Percentiles rank a stretch among this genome's conserved stretches.
These are phyloP conservation scores for Ameiurus melas DNA, from an alignment of 2,113 vertebrate species.

Conservation along the genomic window DNA sequence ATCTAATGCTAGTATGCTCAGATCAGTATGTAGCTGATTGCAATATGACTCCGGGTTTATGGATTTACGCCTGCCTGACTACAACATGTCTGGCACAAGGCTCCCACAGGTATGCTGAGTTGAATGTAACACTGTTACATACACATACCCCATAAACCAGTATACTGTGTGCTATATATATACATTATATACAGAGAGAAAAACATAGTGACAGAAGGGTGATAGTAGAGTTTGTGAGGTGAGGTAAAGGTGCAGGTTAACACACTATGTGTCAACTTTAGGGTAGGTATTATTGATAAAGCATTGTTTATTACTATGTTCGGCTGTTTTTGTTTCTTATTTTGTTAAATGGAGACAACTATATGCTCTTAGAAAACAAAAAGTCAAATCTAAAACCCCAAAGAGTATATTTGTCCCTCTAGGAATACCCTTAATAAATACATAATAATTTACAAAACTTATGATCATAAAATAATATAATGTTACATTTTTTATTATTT, in stretches of 20 bases:
- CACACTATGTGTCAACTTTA: background rate
- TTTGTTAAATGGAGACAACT: background rate
- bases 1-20: background rate
- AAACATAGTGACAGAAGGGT: background rate
- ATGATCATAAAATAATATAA: background rate
- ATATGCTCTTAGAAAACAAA: background rate
- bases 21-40: conserved; percentile 14
- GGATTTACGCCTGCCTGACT: background rate
- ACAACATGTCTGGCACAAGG: background rate
- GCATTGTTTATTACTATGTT: background rate
- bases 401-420: background rate
- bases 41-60: background rate
- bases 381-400: background rate
- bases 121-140: background rate
- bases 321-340: background rate
- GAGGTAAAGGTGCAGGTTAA: background rate
- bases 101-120: background rate
- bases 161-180: background rate
- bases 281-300: background rate
- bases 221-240: background rate
- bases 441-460: background rate
- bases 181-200: background rate
- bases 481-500: background rate
- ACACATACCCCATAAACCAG: background rate
- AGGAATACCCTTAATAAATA: background rate